A percentile compares a stretch with the other conserved stretches of the same genome.
Evolutionary conservation across 2,113 vertebrate genomes (phyloP).

Genomic region (Rhinolophus ferrumequinum): DNA sequence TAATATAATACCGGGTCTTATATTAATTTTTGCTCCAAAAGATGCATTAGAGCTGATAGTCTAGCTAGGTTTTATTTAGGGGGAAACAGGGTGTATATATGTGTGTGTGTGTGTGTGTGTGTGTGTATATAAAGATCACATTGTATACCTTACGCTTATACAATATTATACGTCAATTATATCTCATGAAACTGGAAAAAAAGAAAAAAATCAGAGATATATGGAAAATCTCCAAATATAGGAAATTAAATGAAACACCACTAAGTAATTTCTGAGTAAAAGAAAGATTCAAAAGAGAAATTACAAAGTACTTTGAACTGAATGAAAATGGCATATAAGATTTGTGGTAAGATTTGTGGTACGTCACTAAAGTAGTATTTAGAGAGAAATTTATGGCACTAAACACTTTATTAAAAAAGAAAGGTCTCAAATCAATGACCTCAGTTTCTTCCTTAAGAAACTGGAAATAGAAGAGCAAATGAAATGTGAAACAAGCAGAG

Average conservation of each 20-base stretch:
- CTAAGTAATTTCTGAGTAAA: background rate
- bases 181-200: background rate
- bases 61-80: too few relatives aligned
- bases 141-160: background rate
- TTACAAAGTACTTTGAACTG: background rate
- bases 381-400: background rate
- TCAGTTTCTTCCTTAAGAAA: background rate
- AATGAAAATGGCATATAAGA: background rate
- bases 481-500: background rate
- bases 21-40: too few relatives aligned
- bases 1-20: too few relatives aligned
- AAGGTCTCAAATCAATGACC: background rate
- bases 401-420: background rate
- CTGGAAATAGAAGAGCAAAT: background rate
- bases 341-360: too few relatives aligned
- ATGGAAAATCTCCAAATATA: background rate
- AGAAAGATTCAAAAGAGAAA: background rate
- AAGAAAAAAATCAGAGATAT: background rate
- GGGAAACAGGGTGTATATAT: too few relatives aligned
- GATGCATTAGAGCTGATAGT: too few relatives aligned
- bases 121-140: background rate
- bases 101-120: too few relatives aligned
- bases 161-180: too few relatives aligned
- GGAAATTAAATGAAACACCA: background rate
- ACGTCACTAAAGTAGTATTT: background rate